A percentile compares a stretch with the other conserved stretches of the same genome.
Evolutionary conservation across 2,888 invertebrate species (phyloP).

Genomic region (Tenthredo notha): DNA sequence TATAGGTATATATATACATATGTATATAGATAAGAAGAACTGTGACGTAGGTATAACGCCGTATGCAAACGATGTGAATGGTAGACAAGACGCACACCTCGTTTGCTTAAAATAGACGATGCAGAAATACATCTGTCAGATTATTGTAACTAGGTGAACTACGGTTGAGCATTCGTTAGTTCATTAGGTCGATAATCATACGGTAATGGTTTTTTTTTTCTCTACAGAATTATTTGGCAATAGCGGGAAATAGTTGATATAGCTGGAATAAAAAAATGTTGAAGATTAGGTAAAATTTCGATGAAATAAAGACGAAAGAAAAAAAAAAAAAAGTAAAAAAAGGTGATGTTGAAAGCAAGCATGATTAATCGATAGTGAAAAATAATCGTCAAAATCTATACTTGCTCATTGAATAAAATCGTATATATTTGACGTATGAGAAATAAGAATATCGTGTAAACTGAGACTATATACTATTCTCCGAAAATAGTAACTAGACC

Average conservation of each 20-base stretch:
- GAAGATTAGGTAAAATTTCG: neutral
- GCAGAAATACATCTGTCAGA: constrained; percentile 35
- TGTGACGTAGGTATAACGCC: neutral
- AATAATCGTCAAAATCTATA: too few relatives aligned
- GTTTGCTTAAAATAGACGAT: constrained; percentile 16
- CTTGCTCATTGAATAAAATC: too few relatives aligned
- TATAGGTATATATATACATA: neutral
- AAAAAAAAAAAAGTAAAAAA: neutral
- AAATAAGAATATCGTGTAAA: too few relatives aligned
- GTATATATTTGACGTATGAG: too few relatives aligned
- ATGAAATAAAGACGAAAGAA: neutral
- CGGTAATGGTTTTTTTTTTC: neutral
- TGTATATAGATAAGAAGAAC: neutral
- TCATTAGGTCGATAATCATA: neutral
- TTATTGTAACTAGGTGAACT: constrained; percentile 23
- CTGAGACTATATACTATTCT: too few relatives aligned
- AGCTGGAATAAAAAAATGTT: neutral
- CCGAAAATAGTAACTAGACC: too few relatives aligned
- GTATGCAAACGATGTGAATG: neutral
- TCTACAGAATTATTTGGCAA: neutral
- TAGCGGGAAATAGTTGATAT: too few relatives aligned
- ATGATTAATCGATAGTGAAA: neutral
- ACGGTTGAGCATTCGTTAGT: neutral
- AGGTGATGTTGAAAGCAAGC: neutral
- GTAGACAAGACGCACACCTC: constrained; percentile 6